phyloP scores from a whole-genome alignment of 2,888 invertebrate genomes.

The Cistogaster globosa region DNA sequence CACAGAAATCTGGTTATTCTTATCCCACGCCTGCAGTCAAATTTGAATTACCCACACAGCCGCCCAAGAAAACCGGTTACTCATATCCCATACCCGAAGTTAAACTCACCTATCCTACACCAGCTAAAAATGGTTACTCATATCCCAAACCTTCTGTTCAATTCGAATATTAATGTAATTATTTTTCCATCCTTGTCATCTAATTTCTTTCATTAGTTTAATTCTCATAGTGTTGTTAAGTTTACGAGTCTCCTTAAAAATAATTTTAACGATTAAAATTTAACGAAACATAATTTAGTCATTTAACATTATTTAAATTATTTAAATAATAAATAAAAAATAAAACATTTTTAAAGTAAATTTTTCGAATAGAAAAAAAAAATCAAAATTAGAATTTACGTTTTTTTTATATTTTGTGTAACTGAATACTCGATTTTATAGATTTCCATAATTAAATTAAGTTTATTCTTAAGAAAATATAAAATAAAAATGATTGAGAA shows the following conservation, averaged over 20 bases:
- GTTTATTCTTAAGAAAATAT: no score
- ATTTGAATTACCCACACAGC: conserved; percentile 69
- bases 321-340: conserved; percentile 3
- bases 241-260: conserved; percentile 49
- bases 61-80: conserved; percentile 67
- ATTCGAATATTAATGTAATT: conserved; percentile 74
- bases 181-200: background rate
- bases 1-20: conserved; percentile 68
- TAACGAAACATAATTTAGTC: conserved; percentile 77
- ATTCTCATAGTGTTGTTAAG: conserved; percentile 59
- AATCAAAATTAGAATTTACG: no score
- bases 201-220: conserved; percentile 39
- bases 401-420: no score
- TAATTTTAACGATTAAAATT: conserved; percentile 7
- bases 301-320: conserved; percentile 74
- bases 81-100: conserved; percentile 51
- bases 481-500: no score
- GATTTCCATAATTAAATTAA: no score
- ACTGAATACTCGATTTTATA: no score
- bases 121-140: conserved; percentile 72
- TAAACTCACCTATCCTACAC: conserved; percentile 42
- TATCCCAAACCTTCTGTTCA: conserved; percentile 77
- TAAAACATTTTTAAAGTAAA: background rate
- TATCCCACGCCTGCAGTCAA: conserved; percentile 74
- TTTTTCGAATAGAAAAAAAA: no score